Base-by-base conservation (phyloP, 2,113 vertebrate species). In the Ochotona curzoniae region DNA sequence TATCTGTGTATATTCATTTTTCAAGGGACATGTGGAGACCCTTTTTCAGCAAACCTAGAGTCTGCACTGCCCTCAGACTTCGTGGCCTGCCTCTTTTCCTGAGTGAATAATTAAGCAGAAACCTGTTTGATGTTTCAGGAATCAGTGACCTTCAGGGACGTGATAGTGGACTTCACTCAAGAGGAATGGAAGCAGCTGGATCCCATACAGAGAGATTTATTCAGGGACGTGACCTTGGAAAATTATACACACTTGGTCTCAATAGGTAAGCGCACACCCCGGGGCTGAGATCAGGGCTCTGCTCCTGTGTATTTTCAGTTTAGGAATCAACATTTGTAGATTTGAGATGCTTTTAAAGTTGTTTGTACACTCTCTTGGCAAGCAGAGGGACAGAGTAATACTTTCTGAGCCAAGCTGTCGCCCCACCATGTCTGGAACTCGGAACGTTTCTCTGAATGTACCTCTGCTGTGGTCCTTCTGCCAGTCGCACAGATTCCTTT, bases 141-240 rank as follows among this genome's bases (percentile, higher is more conserved):
- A n/a, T 93, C 93, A 0, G 93, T 97, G 94, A 97, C 95, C 30
- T 98, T 98, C 71, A 96, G 96, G 94, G 97, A 98, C 78, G 97
- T 97, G 35, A 90, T 89, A 1, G 96, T 97, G 32, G 91, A 96
- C n/a, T 98, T 97, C 63, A 96, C 96, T 11, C 93, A 89, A 82
- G 97, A 98, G 67, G 97, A 97, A 91, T 97, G 97, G 97, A 93
- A 90, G 73, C 89, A 95, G 51, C 81, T 97, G 84, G 96, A 96
- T 64, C 86, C 96, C 26, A 38, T 47, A 38, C 97, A 97, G 90
- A 95, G 97, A 67, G 85, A 94, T 63, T 94, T 98, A 25, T 98
- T 97, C 69, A 94, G 96, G 83, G 97, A 98, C 54, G 96, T 97
- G 67, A 97, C 96, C 11, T 26, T 96, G 63, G 96, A 98, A 66